A percentile compares a stretch with the other conserved stretches of the same genome.
These are phyloP conservation scores for Malachius bipustulatus DNA, from an alignment of 2,888 invertebrate species.

Conservation along the genomic window DNA sequence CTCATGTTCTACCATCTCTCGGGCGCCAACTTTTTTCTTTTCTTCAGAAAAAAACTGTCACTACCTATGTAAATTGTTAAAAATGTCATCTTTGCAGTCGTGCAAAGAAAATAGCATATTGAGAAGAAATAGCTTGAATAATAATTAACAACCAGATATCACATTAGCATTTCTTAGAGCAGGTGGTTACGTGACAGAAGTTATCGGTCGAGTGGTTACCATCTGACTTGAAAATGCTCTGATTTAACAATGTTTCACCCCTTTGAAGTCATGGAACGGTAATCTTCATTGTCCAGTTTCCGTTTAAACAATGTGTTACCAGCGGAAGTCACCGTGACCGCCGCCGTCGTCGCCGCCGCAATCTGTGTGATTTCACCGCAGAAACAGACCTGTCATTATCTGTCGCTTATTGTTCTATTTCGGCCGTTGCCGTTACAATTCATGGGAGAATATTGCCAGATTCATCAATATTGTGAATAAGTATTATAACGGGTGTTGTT, in stretches of 20 bases:
- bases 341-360: slow-evolving; percentile 21
- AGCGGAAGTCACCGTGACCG: slow-evolving; percentile 29
- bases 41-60: no score
- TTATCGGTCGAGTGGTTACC: background rate
- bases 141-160: no score
- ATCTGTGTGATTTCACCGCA: slow-evolving; percentile 26
- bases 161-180: no score
- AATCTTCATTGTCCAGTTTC: slow-evolving; percentile 30
- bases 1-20: no score
- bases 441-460: background rate
- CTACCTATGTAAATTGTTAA: no score
- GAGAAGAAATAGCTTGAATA: no score
- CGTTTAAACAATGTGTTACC: slow-evolving; percentile 30
- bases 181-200: background rate
- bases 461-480: no score
- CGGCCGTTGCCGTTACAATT: slow-evolving; percentile 17
- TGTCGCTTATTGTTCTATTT: slow-evolving; percentile 17
- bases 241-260: slow-evolving; percentile 28
- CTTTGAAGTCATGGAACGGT: slow-evolving; percentile 29
- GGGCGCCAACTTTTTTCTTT: no score
- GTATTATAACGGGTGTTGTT: no score
- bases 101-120: no score
- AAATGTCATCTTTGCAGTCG: no score
- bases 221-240: slow-evolving; percentile 21
- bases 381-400: slow-evolving; percentile 22